phyloP scores from a whole-genome alignment of 2,888 invertebrate genomes.

The Drosophila infuscata region DNA sequence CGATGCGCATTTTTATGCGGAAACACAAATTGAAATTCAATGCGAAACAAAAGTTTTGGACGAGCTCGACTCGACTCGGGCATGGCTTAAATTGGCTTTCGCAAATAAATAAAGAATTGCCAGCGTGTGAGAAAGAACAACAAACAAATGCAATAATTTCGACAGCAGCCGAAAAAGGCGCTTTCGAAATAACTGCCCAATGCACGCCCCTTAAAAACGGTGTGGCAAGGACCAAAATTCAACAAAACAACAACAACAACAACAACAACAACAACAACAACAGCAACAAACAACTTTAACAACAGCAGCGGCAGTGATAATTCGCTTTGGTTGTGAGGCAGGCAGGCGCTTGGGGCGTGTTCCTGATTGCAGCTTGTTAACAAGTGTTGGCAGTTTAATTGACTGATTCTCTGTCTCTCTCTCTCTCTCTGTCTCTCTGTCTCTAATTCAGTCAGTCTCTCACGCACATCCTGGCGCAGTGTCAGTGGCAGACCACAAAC shows the following conservation, averaged over 20 bases:
- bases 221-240: slow-evolving; percentile 19
- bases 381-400: slow-evolving; percentile 84
- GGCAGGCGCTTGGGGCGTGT: slow-evolving; percentile 78
- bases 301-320: slow-evolving; percentile 54
- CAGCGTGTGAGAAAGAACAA: slow-evolving; percentile 52
- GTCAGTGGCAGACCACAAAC: slow-evolving; percentile 22
- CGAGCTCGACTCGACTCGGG: slow-evolving; percentile 22
- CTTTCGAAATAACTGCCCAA: slow-evolving; percentile 66
- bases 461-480: slow-evolving; percentile 57
- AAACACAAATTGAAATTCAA: slow-evolving; percentile 82
- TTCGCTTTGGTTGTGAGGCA: slow-evolving; percentile 58
- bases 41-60: slow-evolving; percentile 64
- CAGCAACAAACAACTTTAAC: slow-evolving; percentile 4
- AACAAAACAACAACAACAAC: slow-evolving; percentile 5
- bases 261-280: neutral
- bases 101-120: slow-evolving; percentile 71
- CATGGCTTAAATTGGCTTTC: slow-evolving; percentile 70
- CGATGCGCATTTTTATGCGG: slow-evolving; percentile 73
- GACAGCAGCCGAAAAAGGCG: slow-evolving; percentile 55
- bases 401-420: slow-evolving; percentile 54
- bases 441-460: neutral
- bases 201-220: slow-evolving; percentile 49
- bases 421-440: slow-evolving; percentile 3
- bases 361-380: slow-evolving; percentile 83
- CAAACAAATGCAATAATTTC: slow-evolving; percentile 48